Conservation (phyloP, 2,113 vertebrate species). For the Petaurus breviceps region DNA sequence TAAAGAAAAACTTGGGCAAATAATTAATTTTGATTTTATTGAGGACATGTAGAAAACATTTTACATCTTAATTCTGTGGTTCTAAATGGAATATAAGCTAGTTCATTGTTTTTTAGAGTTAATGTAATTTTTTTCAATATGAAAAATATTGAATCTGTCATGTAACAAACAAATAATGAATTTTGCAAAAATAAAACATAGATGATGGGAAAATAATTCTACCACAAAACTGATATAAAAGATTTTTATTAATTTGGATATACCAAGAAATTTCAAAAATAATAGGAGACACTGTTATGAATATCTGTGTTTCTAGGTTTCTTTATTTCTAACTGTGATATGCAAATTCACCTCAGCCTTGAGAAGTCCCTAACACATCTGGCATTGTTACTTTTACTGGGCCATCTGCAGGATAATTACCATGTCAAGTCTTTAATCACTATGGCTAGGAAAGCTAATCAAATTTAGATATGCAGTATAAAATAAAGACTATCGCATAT, state of each 20-base stretch:
- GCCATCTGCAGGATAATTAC: background rate
- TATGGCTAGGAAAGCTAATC: background rate
- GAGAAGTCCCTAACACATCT: background rate
- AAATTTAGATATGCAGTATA: background rate
- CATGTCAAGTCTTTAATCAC: background rate
- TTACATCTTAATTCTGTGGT: background rate
- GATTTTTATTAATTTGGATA: background rate
- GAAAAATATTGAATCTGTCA: background rate
- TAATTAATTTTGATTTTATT: background rate
- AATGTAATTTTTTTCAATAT: slow-evolving; percentile 21
- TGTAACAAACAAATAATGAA: background rate
- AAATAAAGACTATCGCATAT: background rate
- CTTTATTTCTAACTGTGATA: background rate
- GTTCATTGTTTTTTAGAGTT: background rate
- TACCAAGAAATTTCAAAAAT: background rate
- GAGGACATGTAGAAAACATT: background rate
- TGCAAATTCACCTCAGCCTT: background rate
- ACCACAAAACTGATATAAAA: background rate
- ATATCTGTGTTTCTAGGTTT: background rate
- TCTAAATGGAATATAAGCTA: background rate
- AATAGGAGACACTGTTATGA: background rate
- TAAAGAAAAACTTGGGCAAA: background rate
- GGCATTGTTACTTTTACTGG: background rate
- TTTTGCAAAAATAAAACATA: slow-evolving; percentile 29
- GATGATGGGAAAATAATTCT: slow-evolving; percentile 1